Percentiles rank a stretch among this genome's conserved stretches.
These are phyloP conservation scores for Gallinago undulata DNA, from an alignment of 2,113 vertebrate genomes.

Conservation along the genomic window DNA sequence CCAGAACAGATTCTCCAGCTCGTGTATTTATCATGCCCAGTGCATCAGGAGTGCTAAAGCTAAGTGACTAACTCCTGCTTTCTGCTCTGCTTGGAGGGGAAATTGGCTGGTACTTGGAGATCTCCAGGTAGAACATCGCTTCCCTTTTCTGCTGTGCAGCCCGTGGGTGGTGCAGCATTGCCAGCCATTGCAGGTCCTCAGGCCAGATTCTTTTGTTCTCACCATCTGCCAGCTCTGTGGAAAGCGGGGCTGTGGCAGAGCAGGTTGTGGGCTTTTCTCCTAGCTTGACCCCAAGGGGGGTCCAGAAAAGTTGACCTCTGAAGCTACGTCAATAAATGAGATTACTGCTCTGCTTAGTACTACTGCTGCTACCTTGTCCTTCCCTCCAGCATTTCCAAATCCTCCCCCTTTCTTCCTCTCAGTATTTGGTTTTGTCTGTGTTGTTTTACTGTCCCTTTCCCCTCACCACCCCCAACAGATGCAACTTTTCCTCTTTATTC, in stretches of 20 bases:
- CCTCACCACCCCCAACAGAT: neutral
- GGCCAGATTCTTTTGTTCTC: neutral
- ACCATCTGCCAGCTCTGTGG: neutral
- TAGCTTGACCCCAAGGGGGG: neutral
- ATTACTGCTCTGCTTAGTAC: neutral
- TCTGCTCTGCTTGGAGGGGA: neutral
- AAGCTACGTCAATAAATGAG: neutral
- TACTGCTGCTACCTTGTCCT: neutral
- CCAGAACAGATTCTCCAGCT: neutral
- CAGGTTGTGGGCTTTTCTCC: neutral
- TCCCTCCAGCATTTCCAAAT: neutral
- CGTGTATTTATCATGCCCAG: neutral
- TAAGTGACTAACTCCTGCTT: neutral
- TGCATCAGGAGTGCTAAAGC: neutral
- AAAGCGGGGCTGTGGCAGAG: neutral
- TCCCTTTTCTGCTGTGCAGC: neutral
- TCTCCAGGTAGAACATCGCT: neutral
- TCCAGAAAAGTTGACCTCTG: neutral
- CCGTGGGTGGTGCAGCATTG: neutral
- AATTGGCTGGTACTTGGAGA: neutral
- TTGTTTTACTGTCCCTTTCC: neutral
- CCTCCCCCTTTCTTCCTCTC: neutral
- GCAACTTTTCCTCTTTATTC: conserved; percentile 17
- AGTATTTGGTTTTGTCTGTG: neutral
- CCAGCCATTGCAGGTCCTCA: neutral